These are phyloP conservation scores for Aleiodes testaceus DNA, from an alignment of 2,888 invertebrate species.

Conservation along the genomic window DNA sequence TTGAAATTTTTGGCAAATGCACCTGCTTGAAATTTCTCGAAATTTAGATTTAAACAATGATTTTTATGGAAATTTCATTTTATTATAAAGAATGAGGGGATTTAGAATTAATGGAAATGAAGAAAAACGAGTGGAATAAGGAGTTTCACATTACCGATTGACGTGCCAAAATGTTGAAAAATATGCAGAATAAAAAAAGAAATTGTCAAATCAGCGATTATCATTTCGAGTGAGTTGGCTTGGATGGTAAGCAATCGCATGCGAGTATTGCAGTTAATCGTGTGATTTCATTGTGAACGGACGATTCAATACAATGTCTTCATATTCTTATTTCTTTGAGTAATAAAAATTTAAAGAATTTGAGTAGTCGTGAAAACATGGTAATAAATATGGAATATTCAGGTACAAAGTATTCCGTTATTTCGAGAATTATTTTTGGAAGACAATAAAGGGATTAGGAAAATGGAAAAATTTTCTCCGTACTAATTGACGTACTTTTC, in stretches of 20 bases:
- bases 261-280: slow-evolving; percentile 32
- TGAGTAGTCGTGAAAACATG: background rate
- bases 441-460: slow-evolving; percentile 23
- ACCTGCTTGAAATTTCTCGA: background rate
- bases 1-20: background rate
- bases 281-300: slow-evolving; percentile 13
- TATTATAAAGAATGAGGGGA: background rate
- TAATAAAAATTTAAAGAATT: background rate
- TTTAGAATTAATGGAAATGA: background rate
- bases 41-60: background rate
- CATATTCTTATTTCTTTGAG: background rate
- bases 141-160: slow-evolving; percentile 27
- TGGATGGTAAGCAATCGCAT: slow-evolving; percentile 29
- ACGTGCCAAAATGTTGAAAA: slow-evolving; percentile 40
- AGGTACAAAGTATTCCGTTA: slow-evolving; percentile 4
- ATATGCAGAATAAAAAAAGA: slow-evolving; percentile 60
- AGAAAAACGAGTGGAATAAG: background rate
- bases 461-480: background rate
- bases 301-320: background rate
- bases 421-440: background rate
- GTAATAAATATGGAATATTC: background rate
- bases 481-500: background rate
- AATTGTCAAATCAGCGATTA: slow-evolving; percentile 63
- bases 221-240: slow-evolving; percentile 45
- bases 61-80: background rate